These are phyloP conservation scores for Tipula helvola DNA, from an alignment of 2,888 invertebrate species.

Conservation along the genomic window DNA sequence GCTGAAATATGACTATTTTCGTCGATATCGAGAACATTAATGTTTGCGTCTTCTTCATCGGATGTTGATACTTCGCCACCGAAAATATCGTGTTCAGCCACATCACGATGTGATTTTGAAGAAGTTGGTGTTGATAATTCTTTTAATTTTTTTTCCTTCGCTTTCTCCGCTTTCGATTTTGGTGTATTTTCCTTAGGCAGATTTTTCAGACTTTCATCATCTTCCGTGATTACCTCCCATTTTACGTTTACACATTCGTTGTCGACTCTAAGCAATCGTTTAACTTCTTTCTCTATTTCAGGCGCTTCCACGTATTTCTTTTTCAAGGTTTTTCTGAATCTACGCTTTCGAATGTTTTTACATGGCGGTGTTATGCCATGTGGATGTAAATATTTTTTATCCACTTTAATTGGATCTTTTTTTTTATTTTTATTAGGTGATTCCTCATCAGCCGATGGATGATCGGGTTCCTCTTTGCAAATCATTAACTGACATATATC, in stretches of 20 bases:
- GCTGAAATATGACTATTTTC: slow-evolving; percentile 63
- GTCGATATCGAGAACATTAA: slow-evolving; percentile 61
- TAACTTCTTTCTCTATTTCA: slow-evolving; percentile 97
- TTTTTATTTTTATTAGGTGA: slow-evolving; percentile 67
- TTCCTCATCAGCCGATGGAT: slow-evolving; percentile 61
- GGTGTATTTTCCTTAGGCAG: neutral
- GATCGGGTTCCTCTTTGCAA: slow-evolving; percentile 80
- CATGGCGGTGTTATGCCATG: slow-evolving; percentile 94
- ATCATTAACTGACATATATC: slow-evolving; percentile 89
- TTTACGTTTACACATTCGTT: slow-evolving; percentile 82
- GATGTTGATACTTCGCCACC: slow-evolving; percentile 88
- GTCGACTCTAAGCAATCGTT: slow-evolving; percentile 77
- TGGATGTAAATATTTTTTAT: slow-evolving; percentile 87
- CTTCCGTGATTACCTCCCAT: slow-evolving; percentile 83
- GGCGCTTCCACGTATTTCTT: slow-evolving; percentile 97
- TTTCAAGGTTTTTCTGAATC: slow-evolving; percentile 88
- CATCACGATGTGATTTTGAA: slow-evolving; percentile 27
- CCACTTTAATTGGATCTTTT: slow-evolving; percentile 65
- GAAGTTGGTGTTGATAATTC: slow-evolving; percentile 7
- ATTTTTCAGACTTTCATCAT: slow-evolving; percentile 44
- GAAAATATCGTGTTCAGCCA: slow-evolving; percentile 74
- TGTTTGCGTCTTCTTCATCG: slow-evolving; percentile 52
- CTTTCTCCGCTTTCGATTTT: slow-evolving; percentile 12
- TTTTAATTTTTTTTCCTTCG: slow-evolving; percentile 36
- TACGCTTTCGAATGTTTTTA: slow-evolving; percentile 84